A percentile compares a stretch with the other conserved stretches of the same genome.
Evolutionary conservation across 1,140 invertebrate genomes (phyloP).

Genomic region (Coptotermes formosanus): DNA sequence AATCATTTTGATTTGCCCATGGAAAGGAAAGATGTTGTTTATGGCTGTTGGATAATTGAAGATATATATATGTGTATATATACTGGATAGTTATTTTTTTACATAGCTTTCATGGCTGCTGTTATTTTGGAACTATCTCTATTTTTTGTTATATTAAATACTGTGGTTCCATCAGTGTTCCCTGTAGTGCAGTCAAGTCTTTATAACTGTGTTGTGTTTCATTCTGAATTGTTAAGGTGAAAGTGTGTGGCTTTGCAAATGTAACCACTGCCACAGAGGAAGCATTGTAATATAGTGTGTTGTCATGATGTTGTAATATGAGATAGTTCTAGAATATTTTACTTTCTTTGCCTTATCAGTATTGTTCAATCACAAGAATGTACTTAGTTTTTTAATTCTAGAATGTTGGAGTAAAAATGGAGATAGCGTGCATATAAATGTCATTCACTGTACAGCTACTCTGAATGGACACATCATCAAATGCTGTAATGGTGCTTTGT

Average conservation of each 20-base stretch:
- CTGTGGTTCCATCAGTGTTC: neutral
- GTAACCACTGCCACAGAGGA: neutral
- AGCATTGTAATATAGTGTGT: neutral
- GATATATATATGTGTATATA: neutral
- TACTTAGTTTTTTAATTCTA: slow-evolving; percentile 17
- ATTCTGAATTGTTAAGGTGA: neutral
- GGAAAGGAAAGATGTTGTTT: neutral
- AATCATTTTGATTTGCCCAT: neutral
- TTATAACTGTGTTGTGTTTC: neutral
- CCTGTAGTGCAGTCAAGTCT: neutral
- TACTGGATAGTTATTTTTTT: slow-evolving; percentile 2
- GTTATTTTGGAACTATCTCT: slow-evolving; percentile 19
- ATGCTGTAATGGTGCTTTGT: slow-evolving; percentile 6
- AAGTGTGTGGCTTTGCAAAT: neutral
- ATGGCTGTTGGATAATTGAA: neutral
- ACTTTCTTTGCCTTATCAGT: slow-evolving; percentile 18
- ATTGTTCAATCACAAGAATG: slow-evolving; percentile 1
- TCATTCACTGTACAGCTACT: neutral
- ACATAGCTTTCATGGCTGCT: neutral
- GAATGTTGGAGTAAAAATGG: neutral
- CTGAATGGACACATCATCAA: neutral
- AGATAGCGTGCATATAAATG: neutral
- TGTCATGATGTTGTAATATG: neutral
- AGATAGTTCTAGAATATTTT: slow-evolving; percentile 10
- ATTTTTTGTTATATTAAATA: neutral